Evolutionary conservation across 2,113 vertebrate species (phyloP), one percentile per base, ranked within the genome.

Genomic region (Procavia capensis): DNA sequence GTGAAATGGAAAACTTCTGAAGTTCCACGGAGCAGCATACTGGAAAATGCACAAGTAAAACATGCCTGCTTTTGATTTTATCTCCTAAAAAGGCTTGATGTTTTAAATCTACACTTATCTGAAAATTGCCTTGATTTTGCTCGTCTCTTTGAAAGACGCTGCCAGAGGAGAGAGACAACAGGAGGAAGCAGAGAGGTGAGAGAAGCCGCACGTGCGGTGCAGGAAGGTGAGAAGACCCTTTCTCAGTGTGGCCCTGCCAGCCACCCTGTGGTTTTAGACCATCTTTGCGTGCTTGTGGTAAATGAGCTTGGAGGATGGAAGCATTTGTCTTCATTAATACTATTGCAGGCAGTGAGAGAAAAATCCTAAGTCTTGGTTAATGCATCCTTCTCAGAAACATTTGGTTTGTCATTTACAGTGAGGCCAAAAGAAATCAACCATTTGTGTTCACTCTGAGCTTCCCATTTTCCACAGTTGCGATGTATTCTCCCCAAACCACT

Each of bases 401-500:
- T 47, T 79, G 59, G 24, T 24, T 29, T 81, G 88, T 80, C 45
- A 36, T 22, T 79, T 19, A 41, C 5, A 74, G 20, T 24, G 25
- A 90, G 93, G 88, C 47, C n/a, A 59, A 34, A 90, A 85, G 36
- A 91, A 93, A 92, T 90, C 10, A 59, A 63, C 20, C 1, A n/a
- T 17, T 83, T 91, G 24, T 36, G 19, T 89, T 86, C 93, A 59
- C 74, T 85, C 80, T 75, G 29, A 5, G 6, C 94, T 97, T 96
- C 97, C 96, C 85, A 75, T 93, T 96, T 96, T 36, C 54, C 45
- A 17, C 41, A 13, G 64, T 96, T 94, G 93, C n/a, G 0, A 34
- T 90, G 47, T 68, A 82, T 96, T 91, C 87, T 95, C 75, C 64
- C 61, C 76, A 86, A 82, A 95, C 93, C 91, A 95, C 96, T 97